Evolutionary conservation across 1,140 invertebrate species (phyloP).

Genomic region (Zaprionus ghesquierei): DNA sequence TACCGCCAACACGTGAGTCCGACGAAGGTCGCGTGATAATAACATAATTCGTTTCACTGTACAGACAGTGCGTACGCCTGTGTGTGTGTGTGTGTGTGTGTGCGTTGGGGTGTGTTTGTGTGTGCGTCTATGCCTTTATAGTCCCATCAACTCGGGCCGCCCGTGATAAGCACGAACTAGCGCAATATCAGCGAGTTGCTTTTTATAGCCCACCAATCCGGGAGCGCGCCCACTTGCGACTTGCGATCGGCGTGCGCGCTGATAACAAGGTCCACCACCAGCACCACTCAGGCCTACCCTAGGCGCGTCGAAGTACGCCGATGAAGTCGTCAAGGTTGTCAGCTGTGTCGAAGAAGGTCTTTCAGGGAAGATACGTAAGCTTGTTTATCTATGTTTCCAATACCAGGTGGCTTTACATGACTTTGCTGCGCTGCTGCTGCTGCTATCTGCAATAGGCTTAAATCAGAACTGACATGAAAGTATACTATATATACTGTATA

Average conservation of each 20-base stretch:
- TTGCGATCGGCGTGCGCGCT: conserved; percentile 60
- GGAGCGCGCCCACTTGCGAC: conserved; percentile 44
- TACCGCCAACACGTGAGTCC: conserved; percentile 52
- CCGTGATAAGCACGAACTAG: conserved; percentile 64
- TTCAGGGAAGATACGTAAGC: background rate
- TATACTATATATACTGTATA: background rate
- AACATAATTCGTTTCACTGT: conserved; percentile 45
- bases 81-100: background rate
- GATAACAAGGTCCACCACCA: conserved; percentile 46
- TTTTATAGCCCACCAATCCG: conserved; percentile 71
- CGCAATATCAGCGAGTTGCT: conserved; percentile 64
- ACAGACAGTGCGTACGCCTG: background rate
- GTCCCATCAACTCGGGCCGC: conserved; percentile 37
- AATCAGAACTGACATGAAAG: background rate
- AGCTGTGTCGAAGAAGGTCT: background rate
- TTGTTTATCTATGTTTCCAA: background rate
- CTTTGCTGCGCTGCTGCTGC: background rate
- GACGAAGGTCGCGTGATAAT: conserved; percentile 72
- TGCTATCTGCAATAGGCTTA: background rate
- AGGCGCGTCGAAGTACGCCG: conserved; percentile 17
- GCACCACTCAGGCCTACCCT: conserved; percentile 37
- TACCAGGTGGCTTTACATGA: background rate
- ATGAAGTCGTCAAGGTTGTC: conserved; percentile 13
- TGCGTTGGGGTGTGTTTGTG: background rate
- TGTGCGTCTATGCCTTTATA: conserved; percentile 3